Conservation (phyloP, 2,113 vertebrate species). For the Tyrannus savana region DNA sequence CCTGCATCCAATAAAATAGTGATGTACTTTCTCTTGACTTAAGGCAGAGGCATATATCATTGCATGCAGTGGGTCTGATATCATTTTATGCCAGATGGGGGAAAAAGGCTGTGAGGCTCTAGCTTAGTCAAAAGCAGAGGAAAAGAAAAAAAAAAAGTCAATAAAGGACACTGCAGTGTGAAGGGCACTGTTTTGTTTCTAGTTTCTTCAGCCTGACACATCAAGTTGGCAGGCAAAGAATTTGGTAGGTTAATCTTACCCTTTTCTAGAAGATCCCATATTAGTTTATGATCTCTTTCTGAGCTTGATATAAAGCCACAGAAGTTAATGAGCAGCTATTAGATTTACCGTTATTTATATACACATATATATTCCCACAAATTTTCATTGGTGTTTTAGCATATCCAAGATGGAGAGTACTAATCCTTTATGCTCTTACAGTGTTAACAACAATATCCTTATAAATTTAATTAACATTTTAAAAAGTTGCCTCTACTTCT, state of each 20-base stretch:
- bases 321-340: constrained; percentile 30
- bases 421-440: constrained; percentile 26
- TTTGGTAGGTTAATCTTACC: not conserved
- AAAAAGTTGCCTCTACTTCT: not conserved
- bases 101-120: constrained; percentile 64
- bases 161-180: not conserved
- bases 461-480: constrained; percentile 31
- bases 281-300: constrained; percentile 1
- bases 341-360: constrained; percentile 34
- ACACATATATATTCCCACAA: not conserved
- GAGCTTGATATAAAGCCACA: not conserved
- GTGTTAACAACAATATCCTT: not conserved
- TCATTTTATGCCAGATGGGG: constrained; percentile 65
- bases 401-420: not conserved
- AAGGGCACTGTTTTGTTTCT: not conserved
- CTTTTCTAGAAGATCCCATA: not conserved
- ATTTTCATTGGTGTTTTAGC: constrained; percentile 24
- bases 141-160: constrained; percentile 20
- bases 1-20: constrained; percentile 75
- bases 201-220: not conserved
- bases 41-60: constrained; percentile 74
- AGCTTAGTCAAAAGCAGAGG: constrained; percentile 54
- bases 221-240: not conserved
- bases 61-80: constrained; percentile 73
- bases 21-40: constrained; percentile 75